phyloP scores from a whole-genome alignment of 2,113 vertebrate genomes.

The Hippocampus comes region DNA sequence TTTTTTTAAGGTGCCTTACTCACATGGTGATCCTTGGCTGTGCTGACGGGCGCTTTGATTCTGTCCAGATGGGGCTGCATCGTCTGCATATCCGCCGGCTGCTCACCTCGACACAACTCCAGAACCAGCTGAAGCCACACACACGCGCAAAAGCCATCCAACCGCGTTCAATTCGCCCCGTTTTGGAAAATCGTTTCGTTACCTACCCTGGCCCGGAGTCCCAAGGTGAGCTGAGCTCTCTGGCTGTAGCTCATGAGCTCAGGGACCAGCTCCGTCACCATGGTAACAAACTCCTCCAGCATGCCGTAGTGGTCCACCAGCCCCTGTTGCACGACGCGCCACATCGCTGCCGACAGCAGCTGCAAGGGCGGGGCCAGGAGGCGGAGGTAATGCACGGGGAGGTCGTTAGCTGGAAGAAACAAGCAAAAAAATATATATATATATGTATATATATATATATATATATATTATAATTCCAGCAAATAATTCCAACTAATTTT shows the following conservation, averaged over 20 bases:
- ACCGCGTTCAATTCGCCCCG: neutral
- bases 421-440: neutral
- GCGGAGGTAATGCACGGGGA: conserved; percentile 58
- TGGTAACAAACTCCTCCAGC: conserved; percentile 75
- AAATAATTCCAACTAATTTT: neutral
- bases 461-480: too few species aligned
- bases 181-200: neutral
- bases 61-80: conserved; percentile 70
- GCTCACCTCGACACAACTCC: conserved; percentile 67
- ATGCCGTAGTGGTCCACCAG: conserved; percentile 70
- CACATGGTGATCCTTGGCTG: conserved; percentile 61
- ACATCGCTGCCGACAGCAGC: conserved; percentile 72
- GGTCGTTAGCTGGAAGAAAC: conserved; percentile 47
- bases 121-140: conserved; percentile 57
- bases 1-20: conserved; percentile 6
- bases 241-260: conserved; percentile 78
- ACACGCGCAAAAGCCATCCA: neutral
- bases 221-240: conserved; percentile 75
- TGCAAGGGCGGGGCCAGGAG: conserved; percentile 70
- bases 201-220: conserved; percentile 78
- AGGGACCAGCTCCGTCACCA: conserved; percentile 72
- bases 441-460: too few species aligned
- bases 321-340: conserved; percentile 70
- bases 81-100: conserved; percentile 56
- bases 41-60: conserved; percentile 65